These are phyloP conservation scores for Pseudomyrmex pallidus DNA, from an alignment of 1,140 invertebrate genomes.

Conservation along the genomic window DNA sequence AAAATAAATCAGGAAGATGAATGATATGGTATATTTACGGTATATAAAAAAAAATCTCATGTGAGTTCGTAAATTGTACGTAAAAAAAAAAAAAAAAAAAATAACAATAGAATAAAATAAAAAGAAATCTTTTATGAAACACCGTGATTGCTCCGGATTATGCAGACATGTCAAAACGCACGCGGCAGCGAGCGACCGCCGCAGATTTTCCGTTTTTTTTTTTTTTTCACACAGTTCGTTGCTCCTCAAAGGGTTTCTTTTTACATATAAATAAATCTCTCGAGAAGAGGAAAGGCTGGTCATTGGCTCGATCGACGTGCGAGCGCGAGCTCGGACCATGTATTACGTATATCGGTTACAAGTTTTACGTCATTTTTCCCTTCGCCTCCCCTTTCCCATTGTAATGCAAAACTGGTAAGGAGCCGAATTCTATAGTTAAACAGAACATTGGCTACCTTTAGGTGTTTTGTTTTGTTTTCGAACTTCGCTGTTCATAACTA, in stretches of 20 bases:
- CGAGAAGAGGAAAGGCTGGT: conserved; percentile 82
- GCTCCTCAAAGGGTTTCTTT: conserved; percentile 77
- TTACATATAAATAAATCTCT: conserved; percentile 83
- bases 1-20: background rate
- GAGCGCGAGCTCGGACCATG: conserved; percentile 76
- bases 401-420: conserved; percentile 22
- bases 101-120: conserved; percentile 5
- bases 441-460: conserved; percentile 33
- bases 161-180: background rate
- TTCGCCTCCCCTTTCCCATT: background rate
- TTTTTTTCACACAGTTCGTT: conserved; percentile 76
- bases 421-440: conserved; percentile 30
- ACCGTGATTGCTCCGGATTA: conserved; percentile 1
- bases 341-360: conserved; percentile 81
- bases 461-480: conserved; percentile 7
- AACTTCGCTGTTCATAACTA: conserved; percentile 32
- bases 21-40: background rate
- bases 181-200: conserved; percentile 77
- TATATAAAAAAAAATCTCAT: no score
- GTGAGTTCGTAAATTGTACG: background rate
- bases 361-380: conserved; percentile 26
- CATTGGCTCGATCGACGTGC: conserved; percentile 73
- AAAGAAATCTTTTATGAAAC: conserved; percentile 17
- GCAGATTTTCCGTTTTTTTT: conserved; percentile 59
- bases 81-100: background rate